Evolutionary conservation across 2,888 invertebrate genomes (phyloP), one percentile per base, ranked within the genome.

Genomic region (Dryobota labecula): DNA sequence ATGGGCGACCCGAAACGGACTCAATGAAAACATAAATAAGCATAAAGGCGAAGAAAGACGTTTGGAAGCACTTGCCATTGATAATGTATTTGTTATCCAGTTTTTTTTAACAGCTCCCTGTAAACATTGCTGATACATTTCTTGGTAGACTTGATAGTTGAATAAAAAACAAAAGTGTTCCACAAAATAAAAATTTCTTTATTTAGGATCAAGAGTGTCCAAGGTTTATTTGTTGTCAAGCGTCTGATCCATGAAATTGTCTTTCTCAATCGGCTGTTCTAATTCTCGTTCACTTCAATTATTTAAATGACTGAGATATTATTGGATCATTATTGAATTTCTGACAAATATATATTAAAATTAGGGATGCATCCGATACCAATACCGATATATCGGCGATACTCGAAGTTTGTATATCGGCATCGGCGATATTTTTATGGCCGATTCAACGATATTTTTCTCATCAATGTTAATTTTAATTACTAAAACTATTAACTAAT

Each of bases 11-110:
- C 57, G 38, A 68, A 58, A 70, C 30, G 58, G 61, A 61, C 51
- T 64, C 61, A 68, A 56, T 66, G 41, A 66, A 66, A 75, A 65
- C 51, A 51, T 45, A 78, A 76, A 33, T 60, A 73, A 58, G 36
- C 57, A 33, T 66, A 20, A 38, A 49, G 60, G 64, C 49, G 64
- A 71, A 63, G 27, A 47, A 45, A 53, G 41, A 70, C 60, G 38
- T 71, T 68, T 45, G 57, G 43, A 18, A 51, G 74, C 71, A 73
- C 71, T 70, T 65, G 76, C 43, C 33, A 18, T n/a, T 58, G 54
- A 70, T 68, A 68, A 43, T 70, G 20, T 54, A 53, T 72, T 56
- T 7, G 36, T 61, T 54, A 68, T 63, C 4, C 27, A 49, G 49
- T 27, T 70, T 69, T 51, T 79, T 73, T 69, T 24, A 61, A 60